phyloP scores from a whole-genome alignment of 2,888 invertebrate species.

The Phorcus lineatus region DNA sequence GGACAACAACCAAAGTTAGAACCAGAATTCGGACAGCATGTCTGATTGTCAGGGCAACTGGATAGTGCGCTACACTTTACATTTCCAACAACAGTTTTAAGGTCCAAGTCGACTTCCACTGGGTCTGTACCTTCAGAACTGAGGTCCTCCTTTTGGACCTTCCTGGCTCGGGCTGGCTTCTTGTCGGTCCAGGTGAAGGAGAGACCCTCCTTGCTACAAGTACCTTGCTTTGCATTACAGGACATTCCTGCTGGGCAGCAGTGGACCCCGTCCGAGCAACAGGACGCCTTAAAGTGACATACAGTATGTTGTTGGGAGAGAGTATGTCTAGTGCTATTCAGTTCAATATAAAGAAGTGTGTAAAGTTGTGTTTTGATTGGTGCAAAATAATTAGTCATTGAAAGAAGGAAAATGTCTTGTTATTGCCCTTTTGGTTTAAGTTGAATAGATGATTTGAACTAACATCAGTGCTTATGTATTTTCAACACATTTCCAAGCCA shows the following conservation, averaged over 20 bases:
- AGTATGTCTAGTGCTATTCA: no score
- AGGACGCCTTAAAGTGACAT: slow-evolving; percentile 38
- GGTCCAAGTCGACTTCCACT: not conserved
- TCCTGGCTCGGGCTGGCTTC: not conserved
- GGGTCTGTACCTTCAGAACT: not conserved
- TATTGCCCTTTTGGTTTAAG: no score
- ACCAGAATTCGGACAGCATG: not conserved
- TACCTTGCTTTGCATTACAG: slow-evolving; percentile 47
- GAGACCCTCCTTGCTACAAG: slow-evolving; percentile 40
- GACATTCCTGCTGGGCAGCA: slow-evolving; percentile 49
- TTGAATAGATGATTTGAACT: no score
- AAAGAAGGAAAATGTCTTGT: no score
- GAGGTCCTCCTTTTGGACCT: not conserved
- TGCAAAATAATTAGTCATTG: no score
- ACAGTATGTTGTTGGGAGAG: not conserved
- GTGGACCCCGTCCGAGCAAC: slow-evolving; percentile 48
- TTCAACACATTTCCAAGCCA: no score
- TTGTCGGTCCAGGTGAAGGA: not conserved
- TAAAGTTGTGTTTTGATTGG: no score
- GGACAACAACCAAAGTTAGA: not conserved
- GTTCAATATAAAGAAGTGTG: no score
- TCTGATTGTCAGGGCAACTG: not conserved
- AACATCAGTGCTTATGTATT: no score
- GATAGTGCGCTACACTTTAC: not conserved
- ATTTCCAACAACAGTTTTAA: not conserved